Conservation (phyloP, 2,113 vertebrate genomes). For the Gambusia holbrooki region DNA sequence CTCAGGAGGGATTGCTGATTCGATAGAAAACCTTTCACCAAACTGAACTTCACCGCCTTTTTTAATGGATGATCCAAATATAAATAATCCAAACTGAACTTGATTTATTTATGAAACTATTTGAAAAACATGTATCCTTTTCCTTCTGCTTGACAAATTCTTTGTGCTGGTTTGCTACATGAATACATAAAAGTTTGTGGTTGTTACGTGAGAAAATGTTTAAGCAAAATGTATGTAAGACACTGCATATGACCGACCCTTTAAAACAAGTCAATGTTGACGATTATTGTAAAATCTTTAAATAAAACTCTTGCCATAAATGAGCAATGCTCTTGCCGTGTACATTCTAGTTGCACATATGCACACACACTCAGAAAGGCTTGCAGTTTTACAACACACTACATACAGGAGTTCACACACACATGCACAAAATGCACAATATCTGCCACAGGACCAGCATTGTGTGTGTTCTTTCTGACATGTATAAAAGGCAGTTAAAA, state of each 20-base stretch:
- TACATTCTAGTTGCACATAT: background rate
- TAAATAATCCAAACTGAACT: too few species aligned
- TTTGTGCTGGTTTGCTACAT: too few species aligned
- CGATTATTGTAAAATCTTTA: background rate
- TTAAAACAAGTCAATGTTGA: conserved; percentile 10
- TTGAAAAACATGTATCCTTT: too few species aligned
- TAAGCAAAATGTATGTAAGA: background rate
- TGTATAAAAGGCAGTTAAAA: conserved; percentile 74
- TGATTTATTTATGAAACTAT: too few species aligned
- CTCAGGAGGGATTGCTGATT: background rate
- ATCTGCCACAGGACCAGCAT: conserved; percentile 63
- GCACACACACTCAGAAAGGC: too few species aligned
- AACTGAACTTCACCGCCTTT: too few species aligned
- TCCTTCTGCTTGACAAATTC: too few species aligned
- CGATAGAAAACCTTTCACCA: background rate
- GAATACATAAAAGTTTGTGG: too few species aligned
- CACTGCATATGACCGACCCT: background rate
- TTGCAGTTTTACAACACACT: background rate
- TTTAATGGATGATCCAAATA: too few species aligned
- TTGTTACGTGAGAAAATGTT: too few species aligned
- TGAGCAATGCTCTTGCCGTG: background rate
- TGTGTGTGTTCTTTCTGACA: conserved; percentile 77
- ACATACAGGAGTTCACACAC: conserved; percentile 10
- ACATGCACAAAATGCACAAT: conserved; percentile 60
- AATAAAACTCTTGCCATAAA: too few species aligned